Evolutionary conservation across 23 tunicate species (phyloP), one percentile per base, ranked within the genome.

Genomic region (Trididemnum miniatum): DNA sequence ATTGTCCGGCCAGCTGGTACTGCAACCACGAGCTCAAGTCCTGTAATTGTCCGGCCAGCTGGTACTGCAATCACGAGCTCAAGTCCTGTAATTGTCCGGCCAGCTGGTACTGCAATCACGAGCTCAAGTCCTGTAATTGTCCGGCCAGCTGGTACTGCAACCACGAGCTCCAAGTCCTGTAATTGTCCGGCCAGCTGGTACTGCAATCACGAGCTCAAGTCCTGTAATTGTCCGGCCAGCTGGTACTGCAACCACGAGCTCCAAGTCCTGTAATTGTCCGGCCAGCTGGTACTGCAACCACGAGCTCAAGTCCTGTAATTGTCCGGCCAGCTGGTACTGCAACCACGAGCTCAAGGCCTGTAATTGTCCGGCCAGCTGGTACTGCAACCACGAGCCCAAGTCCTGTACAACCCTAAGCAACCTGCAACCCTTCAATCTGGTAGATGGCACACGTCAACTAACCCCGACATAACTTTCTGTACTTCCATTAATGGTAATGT

Each of bases 391-490:
- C 15, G 25, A 62, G n/a, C 67, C n/a, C n/a, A 20, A 22, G n/a
- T n/a, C 3, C 29, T 62, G 67, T 62, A 20, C n/a, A 26, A 62
- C 67, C 67, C 67, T 26, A 62, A 62, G 67, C 67, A 62, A 24
- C 67, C 67, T 62, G 67, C 67, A 24, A 12, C 67, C 26, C n/a
- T 62, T n/a, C 15, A 12, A 12, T 62, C 67, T 12, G 67, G 26
- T 4, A 5, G 67, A 62, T 62, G 29, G 67, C 67, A 62, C 15
- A 12, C 26, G 5, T 3, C 5, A 62, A 24, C 67, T 24, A 62
- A 62, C n/a, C 67, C 67, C 5, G 67, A 62, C 67, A 12, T 62
- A 4, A 62, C 67, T 62, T 62, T n/a, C 26, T 12, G 26, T n/a
- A 62, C 67, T 20, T 20, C 23, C 15, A 62, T 20, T 4, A 24